These are phyloP conservation scores for Dipodomys ordii DNA, from an alignment of 2,113 vertebrate species.

Conservation along the genomic window DNA sequence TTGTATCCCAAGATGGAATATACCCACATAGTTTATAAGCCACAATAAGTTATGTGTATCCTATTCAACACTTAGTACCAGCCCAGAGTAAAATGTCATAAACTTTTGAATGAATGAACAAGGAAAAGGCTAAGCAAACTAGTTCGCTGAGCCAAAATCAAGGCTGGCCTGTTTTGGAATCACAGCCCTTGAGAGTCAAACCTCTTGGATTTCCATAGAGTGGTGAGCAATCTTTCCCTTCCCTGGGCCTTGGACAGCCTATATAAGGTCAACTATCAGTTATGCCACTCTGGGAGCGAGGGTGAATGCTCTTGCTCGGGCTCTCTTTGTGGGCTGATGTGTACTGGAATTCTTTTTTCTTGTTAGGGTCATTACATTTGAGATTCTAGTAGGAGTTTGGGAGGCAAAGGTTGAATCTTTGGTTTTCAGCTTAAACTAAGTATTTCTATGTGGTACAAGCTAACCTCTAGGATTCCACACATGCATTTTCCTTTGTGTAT, in stretches of 20 bases:
- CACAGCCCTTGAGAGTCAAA: not conserved
- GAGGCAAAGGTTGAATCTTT: not conserved
- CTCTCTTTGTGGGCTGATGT: not conserved
- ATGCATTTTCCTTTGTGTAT: not conserved
- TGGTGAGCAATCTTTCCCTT: not conserved
- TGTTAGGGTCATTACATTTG: not conserved
- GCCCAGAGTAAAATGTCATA: not conserved
- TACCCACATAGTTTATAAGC: not conserved
- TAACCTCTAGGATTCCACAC: constrained; percentile 7
- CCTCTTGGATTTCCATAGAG: not conserved
- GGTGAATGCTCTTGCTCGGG: not conserved
- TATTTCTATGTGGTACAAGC: not conserved
- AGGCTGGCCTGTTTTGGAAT: not conserved
- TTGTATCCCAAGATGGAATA: not conserved
- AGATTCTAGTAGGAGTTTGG: constrained; percentile 8
- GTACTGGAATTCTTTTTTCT: not conserved
- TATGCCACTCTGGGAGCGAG: not conserved
- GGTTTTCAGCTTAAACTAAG: not conserved
- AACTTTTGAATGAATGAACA: not conserved
- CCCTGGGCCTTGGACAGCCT: not conserved
- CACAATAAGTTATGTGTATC: not conserved
- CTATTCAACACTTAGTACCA: not conserved
- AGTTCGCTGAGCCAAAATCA: not conserved
- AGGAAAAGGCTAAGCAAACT: constrained; percentile 21
- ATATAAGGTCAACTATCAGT: not conserved